These are phyloP conservation scores for Pseudomyrmex gracilis DNA, from an alignment of 1,140 invertebrate species.

Conservation along the genomic window DNA sequence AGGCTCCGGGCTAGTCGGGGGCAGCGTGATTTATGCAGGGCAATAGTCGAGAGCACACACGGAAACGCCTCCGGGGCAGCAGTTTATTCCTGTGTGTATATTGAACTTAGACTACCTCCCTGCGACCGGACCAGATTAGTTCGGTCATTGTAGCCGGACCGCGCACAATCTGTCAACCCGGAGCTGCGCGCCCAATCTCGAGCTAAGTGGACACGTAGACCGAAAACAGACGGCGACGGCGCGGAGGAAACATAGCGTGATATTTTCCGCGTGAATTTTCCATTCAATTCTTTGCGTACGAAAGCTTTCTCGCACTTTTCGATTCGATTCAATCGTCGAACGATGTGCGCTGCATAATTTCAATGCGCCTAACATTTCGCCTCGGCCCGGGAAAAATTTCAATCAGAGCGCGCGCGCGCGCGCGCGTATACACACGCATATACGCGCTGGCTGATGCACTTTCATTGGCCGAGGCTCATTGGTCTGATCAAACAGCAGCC, in stretches of 20 bases:
- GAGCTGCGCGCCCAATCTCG: constrained; percentile 65
- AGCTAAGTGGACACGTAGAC: constrained; percentile 52
- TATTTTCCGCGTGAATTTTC: constrained; percentile 53
- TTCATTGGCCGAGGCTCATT: constrained; percentile 59
- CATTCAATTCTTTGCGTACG: background rate
- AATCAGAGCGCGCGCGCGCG: constrained; percentile 18
- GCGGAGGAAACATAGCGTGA: background rate
- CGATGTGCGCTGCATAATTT: constrained; percentile 37
- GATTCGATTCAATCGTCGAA: constrained; percentile 27
- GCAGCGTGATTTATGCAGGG: constrained; percentile 76
- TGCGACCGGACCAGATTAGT: constrained; percentile 79
- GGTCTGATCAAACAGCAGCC: constrained; percentile 55
- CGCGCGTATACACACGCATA: no score
- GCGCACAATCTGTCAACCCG: constrained; percentile 77
- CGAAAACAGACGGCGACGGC: constrained; percentile 41
- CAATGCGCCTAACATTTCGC: constrained; percentile 33
- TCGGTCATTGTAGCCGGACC: constrained; percentile 77
- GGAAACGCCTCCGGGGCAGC: constrained; percentile 69
- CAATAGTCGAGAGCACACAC: constrained; percentile 74
- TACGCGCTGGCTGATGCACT: constrained; percentile 22
- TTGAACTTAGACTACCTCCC: constrained; percentile 78
- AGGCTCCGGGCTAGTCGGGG: constrained; percentile 36
- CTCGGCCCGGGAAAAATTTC: constrained; percentile 18
- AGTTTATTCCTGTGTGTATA: constrained; percentile 78
- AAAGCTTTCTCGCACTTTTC: no score